These are phyloP conservation scores for Chydorus sphaericus DNA, from an alignment of 2,888 invertebrate species.

Conservation along the genomic window DNA sequence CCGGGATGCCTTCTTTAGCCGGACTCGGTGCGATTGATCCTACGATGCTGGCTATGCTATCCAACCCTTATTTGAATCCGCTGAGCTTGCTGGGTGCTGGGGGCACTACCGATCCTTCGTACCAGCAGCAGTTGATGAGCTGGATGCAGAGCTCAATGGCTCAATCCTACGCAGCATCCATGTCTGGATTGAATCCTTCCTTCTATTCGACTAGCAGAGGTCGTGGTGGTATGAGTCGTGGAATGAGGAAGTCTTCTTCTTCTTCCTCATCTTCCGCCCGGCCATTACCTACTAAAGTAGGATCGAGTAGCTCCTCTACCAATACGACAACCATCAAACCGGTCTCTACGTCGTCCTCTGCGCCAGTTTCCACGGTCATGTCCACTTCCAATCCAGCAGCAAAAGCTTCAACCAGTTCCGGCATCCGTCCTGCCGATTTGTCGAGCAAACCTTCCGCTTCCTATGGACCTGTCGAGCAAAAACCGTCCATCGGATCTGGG, in stretches of 20 bases:
- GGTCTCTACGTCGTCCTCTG: too few species aligned
- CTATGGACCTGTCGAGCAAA: too few species aligned
- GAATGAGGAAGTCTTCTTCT: not conserved
- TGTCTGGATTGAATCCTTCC: not conserved
- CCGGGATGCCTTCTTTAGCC: not conserved
- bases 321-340: not conserved
- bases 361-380: too few species aligned
- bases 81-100: constrained; percentile 1
- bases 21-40: constrained; percentile 1
- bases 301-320: not conserved
- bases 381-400: too few species aligned
- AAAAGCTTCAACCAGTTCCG: too few species aligned
- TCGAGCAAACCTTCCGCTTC: too few species aligned
- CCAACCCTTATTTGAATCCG: constrained; percentile 3
- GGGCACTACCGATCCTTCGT: not conserved
- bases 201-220: not conserved
- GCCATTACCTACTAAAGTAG: not conserved
- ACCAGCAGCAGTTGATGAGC: constrained; percentile 3
- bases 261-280: too few species aligned
- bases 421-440: too few species aligned
- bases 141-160: constrained; percentile 4
- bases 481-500: too few species aligned
- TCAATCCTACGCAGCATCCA: not conserved
- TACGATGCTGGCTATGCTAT: not conserved
- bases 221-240: not conserved